phyloP scores from a whole-genome alignment of 1,140 invertebrate species.

The Ruditapes philippinarum region DNA sequence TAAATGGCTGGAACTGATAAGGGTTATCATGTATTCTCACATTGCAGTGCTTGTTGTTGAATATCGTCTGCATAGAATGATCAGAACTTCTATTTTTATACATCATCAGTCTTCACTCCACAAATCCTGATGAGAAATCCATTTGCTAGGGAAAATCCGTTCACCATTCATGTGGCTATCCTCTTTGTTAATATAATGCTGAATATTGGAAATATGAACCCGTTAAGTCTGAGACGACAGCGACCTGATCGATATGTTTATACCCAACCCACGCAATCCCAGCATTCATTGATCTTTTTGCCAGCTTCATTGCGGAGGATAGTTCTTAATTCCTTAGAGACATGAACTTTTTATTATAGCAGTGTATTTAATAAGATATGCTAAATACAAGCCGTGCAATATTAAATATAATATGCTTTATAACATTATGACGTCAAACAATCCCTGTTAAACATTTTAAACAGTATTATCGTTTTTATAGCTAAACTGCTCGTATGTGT shows the following conservation, averaged over 20 bases:
- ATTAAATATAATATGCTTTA: too few species aligned
- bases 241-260: conserved; percentile 8
- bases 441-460: too few species aligned
- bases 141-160: conserved; percentile 2
- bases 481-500: too few species aligned
- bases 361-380: too few species aligned
- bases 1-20: too few species aligned
- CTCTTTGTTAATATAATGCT: conserved; percentile 3
- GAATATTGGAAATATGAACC: conserved; percentile 2
- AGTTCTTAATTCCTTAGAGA: background rate
- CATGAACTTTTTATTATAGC: too few species aligned
- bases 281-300: conserved; percentile 11
- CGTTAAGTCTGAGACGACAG: background rate
- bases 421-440: too few species aligned
- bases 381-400: too few species aligned
- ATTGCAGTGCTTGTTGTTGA: too few species aligned
- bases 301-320: background rate
- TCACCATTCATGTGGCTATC: background rate
- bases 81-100: background rate
- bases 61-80: background rate
- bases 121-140: background rate
- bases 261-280: conserved; percentile 2
- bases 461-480: too few species aligned
- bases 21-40: too few species aligned
- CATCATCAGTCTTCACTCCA: background rate